A percentile compares a stretch with the other conserved stretches of the same genome.
phyloP scores from a whole-genome alignment of 2,888 invertebrate species.

The Callyntrura sp. region DNA sequence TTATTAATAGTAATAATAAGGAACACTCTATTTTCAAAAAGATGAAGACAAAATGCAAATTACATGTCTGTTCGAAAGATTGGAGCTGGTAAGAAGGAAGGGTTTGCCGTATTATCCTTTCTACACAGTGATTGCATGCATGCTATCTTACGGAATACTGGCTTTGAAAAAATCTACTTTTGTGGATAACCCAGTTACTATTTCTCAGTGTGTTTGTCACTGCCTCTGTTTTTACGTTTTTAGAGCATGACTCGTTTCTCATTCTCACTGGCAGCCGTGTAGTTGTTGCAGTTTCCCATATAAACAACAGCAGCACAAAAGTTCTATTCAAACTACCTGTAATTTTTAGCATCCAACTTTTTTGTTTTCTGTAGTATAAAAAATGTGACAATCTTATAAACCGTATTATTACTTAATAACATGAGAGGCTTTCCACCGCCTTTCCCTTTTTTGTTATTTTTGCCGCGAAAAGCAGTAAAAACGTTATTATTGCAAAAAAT shows the following conservation, averaged over 20 bases:
- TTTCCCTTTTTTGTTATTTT: background rate
- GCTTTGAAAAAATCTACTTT: slow-evolving; percentile 8
- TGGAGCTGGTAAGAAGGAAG: background rate
- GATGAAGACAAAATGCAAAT: slow-evolving; percentile 20
- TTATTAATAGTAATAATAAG: background rate
- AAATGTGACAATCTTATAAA: slow-evolving; percentile 61
- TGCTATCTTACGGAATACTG: background rate
- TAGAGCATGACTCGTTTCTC: too few relatives aligned
- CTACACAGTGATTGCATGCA: too few relatives aligned
- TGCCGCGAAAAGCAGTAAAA: slow-evolving; percentile 14
- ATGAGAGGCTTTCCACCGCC: slow-evolving; percentile 42
- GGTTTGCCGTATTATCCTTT: background rate
- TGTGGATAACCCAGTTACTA: background rate
- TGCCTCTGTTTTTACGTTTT: background rate
- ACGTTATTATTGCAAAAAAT: background rate
- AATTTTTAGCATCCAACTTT: background rate
- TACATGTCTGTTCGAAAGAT: background rate
- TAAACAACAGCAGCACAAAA: too few relatives aligned
- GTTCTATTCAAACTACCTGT: background rate
- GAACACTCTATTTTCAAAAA: background rate
- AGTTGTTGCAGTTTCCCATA: too few relatives aligned
- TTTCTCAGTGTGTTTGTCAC: background rate
- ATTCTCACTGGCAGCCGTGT: background rate
- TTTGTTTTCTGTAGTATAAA: background rate
- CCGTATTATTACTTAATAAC: slow-evolving; percentile 53